Conservation (phyloP, 2,888 invertebrate species). For the Zygothrica quintamaculata region DNA sequence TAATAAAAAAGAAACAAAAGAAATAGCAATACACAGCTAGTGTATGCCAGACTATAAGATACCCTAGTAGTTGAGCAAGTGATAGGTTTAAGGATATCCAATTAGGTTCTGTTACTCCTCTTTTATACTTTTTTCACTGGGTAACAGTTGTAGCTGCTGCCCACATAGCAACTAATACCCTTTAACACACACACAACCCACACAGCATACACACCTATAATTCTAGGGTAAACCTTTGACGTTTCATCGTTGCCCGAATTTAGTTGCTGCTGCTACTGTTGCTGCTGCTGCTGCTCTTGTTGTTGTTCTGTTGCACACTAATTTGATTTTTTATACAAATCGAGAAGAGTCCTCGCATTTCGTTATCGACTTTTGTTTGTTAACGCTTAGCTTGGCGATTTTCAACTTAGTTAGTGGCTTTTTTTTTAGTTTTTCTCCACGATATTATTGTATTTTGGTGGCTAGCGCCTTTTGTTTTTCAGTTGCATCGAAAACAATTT, state of each 20-base stretch:
- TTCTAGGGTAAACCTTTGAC: constrained; percentile 51
- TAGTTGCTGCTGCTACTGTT: constrained; percentile 38
- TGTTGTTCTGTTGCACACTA: constrained; percentile 54
- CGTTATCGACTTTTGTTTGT: constrained; percentile 78
- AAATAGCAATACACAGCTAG: too few species aligned
- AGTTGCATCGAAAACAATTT: constrained; percentile 57
- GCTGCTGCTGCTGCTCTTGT: constrained; percentile 23
- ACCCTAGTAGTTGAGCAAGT: background rate
- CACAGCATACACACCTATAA: background rate
- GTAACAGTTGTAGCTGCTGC: constrained; percentile 40
- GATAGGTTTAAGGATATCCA: too few species aligned
- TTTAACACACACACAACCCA: constrained; percentile 9
- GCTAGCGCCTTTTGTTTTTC: constrained; percentile 21
- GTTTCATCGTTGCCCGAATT: constrained; percentile 64
- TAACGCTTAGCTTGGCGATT: constrained; percentile 75
- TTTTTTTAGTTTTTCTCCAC: constrained; percentile 14
- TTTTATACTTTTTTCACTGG: background rate
- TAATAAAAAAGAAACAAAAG: constrained; percentile 14
- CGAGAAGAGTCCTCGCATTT: constrained; percentile 65
- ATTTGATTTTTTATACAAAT: constrained; percentile 75
- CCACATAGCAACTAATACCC: constrained; percentile 1
- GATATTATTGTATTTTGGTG: background rate
- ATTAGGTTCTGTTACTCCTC: too few species aligned
- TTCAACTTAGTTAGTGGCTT: constrained; percentile 38
- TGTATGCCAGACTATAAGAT: background rate